Conservation (phyloP, 2,113 vertebrate species). For the Gallinago jamesoni region DNA sequence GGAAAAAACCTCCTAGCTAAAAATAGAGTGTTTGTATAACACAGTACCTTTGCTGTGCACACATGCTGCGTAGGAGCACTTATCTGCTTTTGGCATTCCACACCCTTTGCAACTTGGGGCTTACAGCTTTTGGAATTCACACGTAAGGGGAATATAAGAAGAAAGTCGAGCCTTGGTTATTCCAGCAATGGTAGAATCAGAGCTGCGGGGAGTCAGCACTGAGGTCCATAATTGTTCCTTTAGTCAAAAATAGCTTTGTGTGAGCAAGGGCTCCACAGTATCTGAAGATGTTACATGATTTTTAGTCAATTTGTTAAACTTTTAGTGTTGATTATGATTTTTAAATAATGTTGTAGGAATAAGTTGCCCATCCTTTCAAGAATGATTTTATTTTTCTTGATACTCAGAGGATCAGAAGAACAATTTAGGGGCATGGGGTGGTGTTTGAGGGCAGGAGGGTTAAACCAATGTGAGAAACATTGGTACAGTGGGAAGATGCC, state of each 20-base stretch:
- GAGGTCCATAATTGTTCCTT: not conserved
- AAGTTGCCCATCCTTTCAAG: not conserved
- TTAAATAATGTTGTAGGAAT: not conserved
- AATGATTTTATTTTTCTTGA: not conserved
- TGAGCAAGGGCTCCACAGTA: not conserved
- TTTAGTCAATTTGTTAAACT: not conserved
- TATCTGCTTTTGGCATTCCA: not conserved
- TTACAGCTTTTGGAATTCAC: not conserved
- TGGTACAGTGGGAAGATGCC: not conserved
- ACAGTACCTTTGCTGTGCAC: not conserved
- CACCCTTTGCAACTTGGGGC: not conserved
- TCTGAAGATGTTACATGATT: not conserved
- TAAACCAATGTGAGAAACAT: not conserved
- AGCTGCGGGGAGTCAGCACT: not conserved
- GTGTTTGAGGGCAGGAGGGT: fast-evolving
- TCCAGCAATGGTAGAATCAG: not conserved
- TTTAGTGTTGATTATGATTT: not conserved
- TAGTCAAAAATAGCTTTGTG: not conserved
- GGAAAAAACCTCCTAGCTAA: not conserved
- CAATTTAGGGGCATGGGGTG: not conserved
- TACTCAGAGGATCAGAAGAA: not conserved
- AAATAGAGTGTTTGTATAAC: not conserved
- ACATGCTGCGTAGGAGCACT: not conserved
- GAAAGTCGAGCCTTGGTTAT: not conserved
- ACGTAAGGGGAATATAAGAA: not conserved